Conservation (phyloP, 2,888 invertebrate species). For the Villa cingulata region DNA sequence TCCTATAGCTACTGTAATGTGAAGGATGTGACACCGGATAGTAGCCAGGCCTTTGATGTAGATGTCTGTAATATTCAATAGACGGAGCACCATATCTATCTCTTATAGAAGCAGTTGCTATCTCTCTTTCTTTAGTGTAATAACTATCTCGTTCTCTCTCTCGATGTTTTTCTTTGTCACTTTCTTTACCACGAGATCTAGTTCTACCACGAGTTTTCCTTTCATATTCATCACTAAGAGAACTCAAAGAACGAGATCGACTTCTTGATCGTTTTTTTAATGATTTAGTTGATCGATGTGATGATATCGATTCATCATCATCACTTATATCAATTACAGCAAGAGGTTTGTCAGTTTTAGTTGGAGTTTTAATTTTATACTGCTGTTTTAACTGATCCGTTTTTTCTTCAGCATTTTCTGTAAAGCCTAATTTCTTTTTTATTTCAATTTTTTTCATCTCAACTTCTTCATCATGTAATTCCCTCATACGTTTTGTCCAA, state of each 20-base stretch:
- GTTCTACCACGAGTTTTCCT: constrained; percentile 10
- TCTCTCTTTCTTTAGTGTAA: constrained; percentile 5
- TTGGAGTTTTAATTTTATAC: constrained; percentile 25
- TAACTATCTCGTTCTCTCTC: constrained; percentile 5
- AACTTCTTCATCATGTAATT: constrained; percentile 57
- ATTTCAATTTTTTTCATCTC: constrained; percentile 53
- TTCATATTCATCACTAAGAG: constrained; percentile 15
- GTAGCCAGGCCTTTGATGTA: constrained; percentile 1
- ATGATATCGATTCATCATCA: constrained; percentile 19
- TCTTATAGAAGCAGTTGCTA: constrained; percentile 9
- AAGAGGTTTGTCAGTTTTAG: constrained; percentile 1
- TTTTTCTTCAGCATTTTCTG: constrained; percentile 36
- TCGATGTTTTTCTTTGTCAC: background rate
- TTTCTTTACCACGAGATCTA: constrained; percentile 7
- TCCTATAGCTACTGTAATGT: constrained; percentile 21
- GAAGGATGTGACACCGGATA: constrained; percentile 7
- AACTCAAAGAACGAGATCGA: constrained; percentile 12
- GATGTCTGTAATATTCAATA: background rate
- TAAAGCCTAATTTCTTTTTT: constrained; percentile 44
- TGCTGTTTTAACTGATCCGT: constrained; percentile 31
- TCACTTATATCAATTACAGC: constrained; percentile 32
- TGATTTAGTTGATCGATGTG: constrained; percentile 2
- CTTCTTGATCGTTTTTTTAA: background rate
- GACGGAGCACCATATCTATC: background rate
- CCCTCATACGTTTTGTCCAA: constrained; percentile 73